Evolutionary conservation across 35 echinoderm and acorn worm species (phyloP).

Genomic region (Ptychodera flava): DNA sequence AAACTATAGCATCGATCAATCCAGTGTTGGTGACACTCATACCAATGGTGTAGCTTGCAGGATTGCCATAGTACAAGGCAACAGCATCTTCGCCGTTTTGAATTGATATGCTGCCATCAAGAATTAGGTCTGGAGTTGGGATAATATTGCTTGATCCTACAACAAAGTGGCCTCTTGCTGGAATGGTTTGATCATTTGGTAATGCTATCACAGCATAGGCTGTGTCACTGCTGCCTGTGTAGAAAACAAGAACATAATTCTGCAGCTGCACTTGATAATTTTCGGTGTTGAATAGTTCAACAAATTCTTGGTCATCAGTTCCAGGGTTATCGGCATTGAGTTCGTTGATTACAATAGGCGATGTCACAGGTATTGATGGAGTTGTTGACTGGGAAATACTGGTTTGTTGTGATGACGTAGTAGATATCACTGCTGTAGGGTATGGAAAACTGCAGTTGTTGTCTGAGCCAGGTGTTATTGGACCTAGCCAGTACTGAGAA

Average conservation of each 20-base stretch:
- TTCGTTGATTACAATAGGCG: conserved; percentile 50
- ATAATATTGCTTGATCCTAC: conserved; percentile 52
- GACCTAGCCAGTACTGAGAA: conserved; percentile 33
- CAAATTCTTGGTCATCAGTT: conserved; percentile 58
- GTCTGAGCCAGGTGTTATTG: conserved; percentile 27
- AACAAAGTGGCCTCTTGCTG: conserved; percentile 36
- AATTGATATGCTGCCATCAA: conserved; percentile 31
- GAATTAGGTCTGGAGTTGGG: conserved; percentile 49
- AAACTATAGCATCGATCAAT: conserved; percentile 87
- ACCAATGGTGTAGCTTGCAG: conserved; percentile 19
- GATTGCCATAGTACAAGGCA: conserved; percentile 55
- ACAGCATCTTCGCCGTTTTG: conserved; percentile 76
- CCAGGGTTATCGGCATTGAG: conserved; percentile 53
- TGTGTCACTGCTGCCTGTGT: conserved; percentile 39
- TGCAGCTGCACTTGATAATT: conserved; percentile 35
- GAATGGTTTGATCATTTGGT: conserved; percentile 17
- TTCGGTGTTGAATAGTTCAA: conserved; percentile 75
- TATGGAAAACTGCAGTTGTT: conserved; percentile 37
- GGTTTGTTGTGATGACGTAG: background rate
- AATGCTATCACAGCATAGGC: conserved; percentile 52
- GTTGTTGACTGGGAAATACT: background rate
- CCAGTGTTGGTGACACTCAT: conserved; percentile 46
- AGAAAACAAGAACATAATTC: conserved; percentile 75
- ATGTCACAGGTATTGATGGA: background rate
- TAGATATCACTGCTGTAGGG: background rate